A percentile compares a stretch with the other conserved stretches of the same genome.
Evolutionary conservation across 1,140 invertebrate genomes (phyloP).

Genomic region (Monomorium pharaonis): DNA sequence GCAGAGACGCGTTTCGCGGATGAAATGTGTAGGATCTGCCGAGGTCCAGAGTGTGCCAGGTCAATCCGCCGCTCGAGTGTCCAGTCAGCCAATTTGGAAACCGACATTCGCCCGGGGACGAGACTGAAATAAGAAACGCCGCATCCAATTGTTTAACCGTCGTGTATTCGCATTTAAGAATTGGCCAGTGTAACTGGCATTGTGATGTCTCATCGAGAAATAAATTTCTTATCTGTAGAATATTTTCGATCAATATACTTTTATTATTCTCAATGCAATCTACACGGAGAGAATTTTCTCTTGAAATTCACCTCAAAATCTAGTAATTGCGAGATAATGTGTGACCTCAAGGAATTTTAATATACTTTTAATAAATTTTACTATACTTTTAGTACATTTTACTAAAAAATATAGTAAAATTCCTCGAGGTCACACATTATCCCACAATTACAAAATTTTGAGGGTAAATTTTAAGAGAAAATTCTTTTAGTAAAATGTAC

Average conservation of each 20-base stretch:
- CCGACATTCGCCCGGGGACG: slow-evolving; percentile 87
- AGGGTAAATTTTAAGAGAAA: no score
- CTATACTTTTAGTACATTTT: no score
- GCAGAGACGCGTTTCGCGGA: slow-evolving; percentile 90
- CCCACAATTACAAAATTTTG: no score
- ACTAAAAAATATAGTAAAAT: no score
- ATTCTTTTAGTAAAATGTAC: no score
- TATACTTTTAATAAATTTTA: no score
- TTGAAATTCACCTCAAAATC: no score
- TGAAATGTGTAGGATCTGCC: slow-evolving; percentile 90
- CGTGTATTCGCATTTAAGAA: neutral
- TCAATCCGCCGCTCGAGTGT: slow-evolving; percentile 86
- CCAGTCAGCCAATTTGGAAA: slow-evolving; percentile 91
- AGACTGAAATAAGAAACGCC: slow-evolving; percentile 77
- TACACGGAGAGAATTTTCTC: no score
- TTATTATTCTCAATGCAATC: neutral
- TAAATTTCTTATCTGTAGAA: neutral
- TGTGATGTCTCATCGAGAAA: neutral
- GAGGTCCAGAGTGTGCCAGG: slow-evolving; percentile 92
- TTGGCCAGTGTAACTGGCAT: neutral
- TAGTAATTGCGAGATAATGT: no score
- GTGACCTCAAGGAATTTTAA: no score
- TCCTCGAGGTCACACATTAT: no score
- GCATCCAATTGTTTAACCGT: slow-evolving; percentile 37
- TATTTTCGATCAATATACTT: neutral